Base-by-base conservation (phyloP, 2,888 invertebrate species). In the Erannis defoliaria region DNA sequence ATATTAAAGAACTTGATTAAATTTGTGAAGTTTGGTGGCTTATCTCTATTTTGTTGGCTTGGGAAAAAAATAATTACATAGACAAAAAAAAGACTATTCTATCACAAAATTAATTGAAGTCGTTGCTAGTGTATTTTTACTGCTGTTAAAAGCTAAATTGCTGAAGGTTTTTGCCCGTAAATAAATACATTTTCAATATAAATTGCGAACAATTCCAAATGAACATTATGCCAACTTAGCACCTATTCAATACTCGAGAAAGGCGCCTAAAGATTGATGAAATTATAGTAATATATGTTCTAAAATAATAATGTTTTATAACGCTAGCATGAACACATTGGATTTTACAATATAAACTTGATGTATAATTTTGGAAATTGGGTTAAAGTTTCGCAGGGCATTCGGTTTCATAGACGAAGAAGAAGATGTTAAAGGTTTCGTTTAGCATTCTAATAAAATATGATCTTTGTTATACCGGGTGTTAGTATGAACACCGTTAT, bases 1-100 rank as follows among this genome's bases (percentile, higher is more conserved):
- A 72, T 73, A 75, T 78, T 80, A 78, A 73, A 74, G 75, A 78
- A 78, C 76, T 78, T 72, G 70, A 75, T 55, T 23, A 16, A 37
- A 37, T 16, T 37, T 37, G 16, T 8, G 14, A n/a, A 5, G 37
- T 46, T 37, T 18, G 14, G 42, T 42, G 42, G 14, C 8, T 40
- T 12, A 42, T 49, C 23, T 3, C 12, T 42, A 26, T 40, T 33
- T 31, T 21, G 18, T 14, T 6, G 10, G 19, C 18, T 31, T 16
- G 8, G 16, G 0, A 1, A 37, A 37, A 37, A 0, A 8, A 16
- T 37, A 10, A 37, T 35, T 14, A 35, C 33, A n/a, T 4, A n/a
- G 33, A 5, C 14, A 4, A 12, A 33, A 12, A 33, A 31, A 31
- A 12, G 33, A 12, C 33, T n/a, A 12, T 1, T 26, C n/a, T 26